These are phyloP conservation scores for Rutpela maculata DNA, from an alignment of 2,888 invertebrate species.

Conservation along the genomic window DNA sequence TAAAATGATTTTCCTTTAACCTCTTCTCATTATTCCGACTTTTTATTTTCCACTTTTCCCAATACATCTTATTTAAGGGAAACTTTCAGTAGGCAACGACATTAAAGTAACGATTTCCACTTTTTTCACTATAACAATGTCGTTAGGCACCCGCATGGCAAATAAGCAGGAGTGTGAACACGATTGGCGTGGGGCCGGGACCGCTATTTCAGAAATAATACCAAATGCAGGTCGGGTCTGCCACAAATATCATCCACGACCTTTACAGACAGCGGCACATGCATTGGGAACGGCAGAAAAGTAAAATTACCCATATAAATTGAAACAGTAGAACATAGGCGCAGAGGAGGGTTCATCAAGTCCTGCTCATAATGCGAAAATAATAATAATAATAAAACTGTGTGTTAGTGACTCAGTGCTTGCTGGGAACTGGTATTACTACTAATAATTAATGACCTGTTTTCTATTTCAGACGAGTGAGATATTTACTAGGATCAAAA, in stretches of 20 bases:
- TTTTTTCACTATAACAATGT: constrained; percentile 65
- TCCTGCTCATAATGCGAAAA: too few relatives aligned
- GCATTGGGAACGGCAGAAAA: constrained; percentile 40
- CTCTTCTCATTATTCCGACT: constrained; percentile 12
- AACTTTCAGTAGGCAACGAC: constrained; percentile 44
- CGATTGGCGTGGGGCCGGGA: constrained; percentile 59
- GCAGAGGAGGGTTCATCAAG: not conserved
- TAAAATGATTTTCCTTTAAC: not conserved
- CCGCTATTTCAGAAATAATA: constrained; percentile 63
- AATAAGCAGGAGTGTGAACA: constrained; percentile 63
- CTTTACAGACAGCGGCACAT: constrained; percentile 43
- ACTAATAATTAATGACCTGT: too few relatives aligned
- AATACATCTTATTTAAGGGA: constrained; percentile 48
- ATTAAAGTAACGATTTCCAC: constrained; percentile 56
- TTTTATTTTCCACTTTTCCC: constrained; percentile 34
- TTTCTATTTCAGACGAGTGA: too few relatives aligned
- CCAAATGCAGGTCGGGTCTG: constrained; percentile 65
- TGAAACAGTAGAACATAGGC: constrained; percentile 39
- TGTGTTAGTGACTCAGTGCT: too few relatives aligned
- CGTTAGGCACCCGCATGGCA: constrained; percentile 69
- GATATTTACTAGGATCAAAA: too few relatives aligned
- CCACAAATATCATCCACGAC: constrained; percentile 58
- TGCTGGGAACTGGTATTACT: too few relatives aligned
- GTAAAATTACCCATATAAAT: constrained; percentile 54
- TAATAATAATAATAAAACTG: too few relatives aligned